Evolutionary conservation across 2,797 vertebrate species (phyloP).

Genomic region (Pempheris klunzingeri): DNA sequence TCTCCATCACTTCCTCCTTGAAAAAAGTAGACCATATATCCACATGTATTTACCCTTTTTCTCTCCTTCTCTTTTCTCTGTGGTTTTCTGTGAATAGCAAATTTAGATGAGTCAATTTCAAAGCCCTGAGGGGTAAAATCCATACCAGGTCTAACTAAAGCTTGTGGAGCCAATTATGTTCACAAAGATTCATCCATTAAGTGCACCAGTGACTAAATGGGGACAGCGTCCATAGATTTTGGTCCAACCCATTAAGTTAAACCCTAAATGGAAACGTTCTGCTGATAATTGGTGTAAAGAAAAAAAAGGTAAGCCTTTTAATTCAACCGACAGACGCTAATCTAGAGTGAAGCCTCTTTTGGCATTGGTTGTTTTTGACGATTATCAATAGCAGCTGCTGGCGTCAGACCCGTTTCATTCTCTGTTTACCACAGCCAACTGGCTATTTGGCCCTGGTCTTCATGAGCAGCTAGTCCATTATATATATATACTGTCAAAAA

Average conservation of each 20-base stretch:
- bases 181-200: constrained; percentile 61
- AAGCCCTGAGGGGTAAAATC: constrained; percentile 61
- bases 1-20: constrained; percentile 3
- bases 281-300: constrained; percentile 54
- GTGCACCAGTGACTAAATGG: constrained; percentile 60
- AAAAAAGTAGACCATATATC: constrained; percentile 13
- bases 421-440: constrained; percentile 17
- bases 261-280: constrained; percentile 67
- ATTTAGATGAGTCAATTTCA: constrained; percentile 66
- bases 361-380: constrained; percentile 47
- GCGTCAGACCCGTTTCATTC: constrained; percentile 53
- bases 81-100: constrained; percentile 49
- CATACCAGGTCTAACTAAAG: constrained; percentile 53
- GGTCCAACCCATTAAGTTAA: constrained; percentile 65
- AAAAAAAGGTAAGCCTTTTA: constrained; percentile 45
- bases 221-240: constrained; percentile 60
- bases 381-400: constrained; percentile 56
- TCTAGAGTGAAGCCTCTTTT: constrained; percentile 38
- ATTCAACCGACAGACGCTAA: constrained; percentile 31
- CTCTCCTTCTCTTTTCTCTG: constrained; percentile 14
- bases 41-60: not conserved
- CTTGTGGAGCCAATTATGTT: constrained; percentile 56
- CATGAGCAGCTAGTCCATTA: constrained; percentile 14
- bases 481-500: constrained; percentile 10
- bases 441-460: constrained; percentile 28